Evolutionary conservation across 35 echinoderm and acorn worm species (phyloP).

Genomic region (Strongylocentrotus purpuratus): DNA sequence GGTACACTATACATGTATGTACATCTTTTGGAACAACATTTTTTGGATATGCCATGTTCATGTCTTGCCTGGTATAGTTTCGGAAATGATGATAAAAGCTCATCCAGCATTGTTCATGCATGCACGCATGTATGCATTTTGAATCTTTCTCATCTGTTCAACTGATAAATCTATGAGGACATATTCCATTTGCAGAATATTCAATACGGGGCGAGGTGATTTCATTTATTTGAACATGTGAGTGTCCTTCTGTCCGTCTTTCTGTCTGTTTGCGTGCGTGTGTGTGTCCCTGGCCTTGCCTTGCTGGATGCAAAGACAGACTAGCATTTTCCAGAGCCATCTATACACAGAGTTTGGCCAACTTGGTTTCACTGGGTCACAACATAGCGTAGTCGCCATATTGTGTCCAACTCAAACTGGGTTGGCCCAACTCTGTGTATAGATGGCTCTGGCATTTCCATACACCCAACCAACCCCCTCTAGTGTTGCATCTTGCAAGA

Average conservation of each 20-base stretch:
- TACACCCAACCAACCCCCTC: not conserved
- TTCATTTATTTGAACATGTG: slow-evolving; percentile 54
- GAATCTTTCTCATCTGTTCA: not conserved
- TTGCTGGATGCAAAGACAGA: not conserved
- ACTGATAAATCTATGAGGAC: not conserved
- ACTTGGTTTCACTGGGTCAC: no score
- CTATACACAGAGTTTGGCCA: no score
- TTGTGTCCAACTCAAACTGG: no score
- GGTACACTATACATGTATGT: no score
- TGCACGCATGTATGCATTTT: not conserved
- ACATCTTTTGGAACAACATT: no score
- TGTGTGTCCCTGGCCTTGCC: not conserved
- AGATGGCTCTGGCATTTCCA: no score
- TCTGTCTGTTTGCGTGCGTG: not conserved
- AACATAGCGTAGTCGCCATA: no score
- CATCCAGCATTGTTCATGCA: not conserved
- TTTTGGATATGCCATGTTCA: not conserved
- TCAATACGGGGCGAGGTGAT: slow-evolving; percentile 32
- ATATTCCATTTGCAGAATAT: slow-evolving; percentile 32
- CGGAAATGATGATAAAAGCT: not conserved
- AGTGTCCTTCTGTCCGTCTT: slow-evolving; percentile 2
- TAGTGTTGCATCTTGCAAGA: not conserved
- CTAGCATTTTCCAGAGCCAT: not conserved
- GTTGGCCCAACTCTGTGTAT: no score
- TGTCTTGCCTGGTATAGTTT: not conserved